Conservation (phyloP, 2,888 invertebrate genomes). For the Acleris emargana region DNA sequence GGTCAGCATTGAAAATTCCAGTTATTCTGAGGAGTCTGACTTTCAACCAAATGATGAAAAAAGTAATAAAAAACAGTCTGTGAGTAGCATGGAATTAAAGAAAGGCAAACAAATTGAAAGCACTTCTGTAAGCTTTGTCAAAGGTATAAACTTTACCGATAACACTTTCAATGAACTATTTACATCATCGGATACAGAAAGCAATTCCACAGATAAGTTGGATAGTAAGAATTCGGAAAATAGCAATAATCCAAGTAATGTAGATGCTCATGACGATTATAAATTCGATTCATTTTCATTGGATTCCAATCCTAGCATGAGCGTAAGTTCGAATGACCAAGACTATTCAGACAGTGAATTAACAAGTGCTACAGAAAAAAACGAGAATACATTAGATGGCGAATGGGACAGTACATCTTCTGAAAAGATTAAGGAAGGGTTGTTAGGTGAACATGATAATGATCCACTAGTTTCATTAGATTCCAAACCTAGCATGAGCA, state of each 20-base stretch:
- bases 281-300: no score
- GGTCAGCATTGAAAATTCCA: conserved; percentile 77
- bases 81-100: conserved; percentile 35
- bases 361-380: no score
- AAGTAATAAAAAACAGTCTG: conserved; percentile 37
- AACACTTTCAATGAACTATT: not conserved
- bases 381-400: no score
- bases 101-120: conserved; percentile 43
- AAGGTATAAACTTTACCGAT: conserved; percentile 22
- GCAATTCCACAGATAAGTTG: conserved; percentile 2
- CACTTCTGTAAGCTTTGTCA: conserved; percentile 38
- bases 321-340: no score
- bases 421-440: not conserved
- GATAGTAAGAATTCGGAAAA: not conserved
- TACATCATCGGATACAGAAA: conserved; percentile 58
- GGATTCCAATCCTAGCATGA: no score
- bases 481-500: no score
- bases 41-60: conserved; percentile 48
- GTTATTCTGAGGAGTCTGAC: conserved; percentile 56
- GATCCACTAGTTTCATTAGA: no score
- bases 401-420: not conserved
- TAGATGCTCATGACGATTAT: no score
- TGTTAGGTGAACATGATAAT: no score
- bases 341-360: no score
- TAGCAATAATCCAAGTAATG: no score